These are phyloP conservation scores for Garrulus glandarius DNA, from an alignment of 2,797 vertebrate genomes.

Conservation along the genomic window DNA sequence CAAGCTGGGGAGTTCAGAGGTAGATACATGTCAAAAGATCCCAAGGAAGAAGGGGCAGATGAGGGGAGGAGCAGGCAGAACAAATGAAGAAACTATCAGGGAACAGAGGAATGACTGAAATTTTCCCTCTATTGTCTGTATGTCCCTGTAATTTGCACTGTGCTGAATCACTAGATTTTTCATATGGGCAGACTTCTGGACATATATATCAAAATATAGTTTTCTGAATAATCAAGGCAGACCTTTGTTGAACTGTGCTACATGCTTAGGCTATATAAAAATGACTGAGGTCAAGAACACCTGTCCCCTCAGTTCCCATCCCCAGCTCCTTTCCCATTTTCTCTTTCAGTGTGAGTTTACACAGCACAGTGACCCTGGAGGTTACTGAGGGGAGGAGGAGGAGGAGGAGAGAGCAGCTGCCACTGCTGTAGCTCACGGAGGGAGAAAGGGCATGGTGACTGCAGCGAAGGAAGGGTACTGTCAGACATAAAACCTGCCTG, in stretches of 20 bases:
- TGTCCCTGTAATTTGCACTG: neutral
- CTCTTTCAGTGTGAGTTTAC: neutral
- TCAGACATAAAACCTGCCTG: neutral
- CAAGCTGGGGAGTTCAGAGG: neutral
- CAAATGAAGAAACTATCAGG: neutral
- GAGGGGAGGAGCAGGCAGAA: neutral
- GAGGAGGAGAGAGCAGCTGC: neutral
- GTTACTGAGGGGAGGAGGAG: neutral
- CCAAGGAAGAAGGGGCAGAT: neutral
- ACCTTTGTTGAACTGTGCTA: neutral
- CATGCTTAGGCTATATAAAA: neutral
- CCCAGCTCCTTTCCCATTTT: neutral
- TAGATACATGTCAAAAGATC: neutral
- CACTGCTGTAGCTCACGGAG: accelerated
- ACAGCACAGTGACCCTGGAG: neutral
- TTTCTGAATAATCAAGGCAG: neutral
- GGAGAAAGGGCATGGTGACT: neutral
- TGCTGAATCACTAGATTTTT: neutral
- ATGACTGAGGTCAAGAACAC: neutral
- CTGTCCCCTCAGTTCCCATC: neutral
- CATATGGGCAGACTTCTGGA: neutral
- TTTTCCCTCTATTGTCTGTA: neutral
- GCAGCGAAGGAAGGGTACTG: accelerated
- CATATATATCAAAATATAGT: neutral
- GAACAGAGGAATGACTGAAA: neutral